Evolutionary conservation across 2,888 invertebrate genomes (phyloP), one percentile per base, ranked within the genome.

Genomic region (Poecilus cupreus): DNA sequence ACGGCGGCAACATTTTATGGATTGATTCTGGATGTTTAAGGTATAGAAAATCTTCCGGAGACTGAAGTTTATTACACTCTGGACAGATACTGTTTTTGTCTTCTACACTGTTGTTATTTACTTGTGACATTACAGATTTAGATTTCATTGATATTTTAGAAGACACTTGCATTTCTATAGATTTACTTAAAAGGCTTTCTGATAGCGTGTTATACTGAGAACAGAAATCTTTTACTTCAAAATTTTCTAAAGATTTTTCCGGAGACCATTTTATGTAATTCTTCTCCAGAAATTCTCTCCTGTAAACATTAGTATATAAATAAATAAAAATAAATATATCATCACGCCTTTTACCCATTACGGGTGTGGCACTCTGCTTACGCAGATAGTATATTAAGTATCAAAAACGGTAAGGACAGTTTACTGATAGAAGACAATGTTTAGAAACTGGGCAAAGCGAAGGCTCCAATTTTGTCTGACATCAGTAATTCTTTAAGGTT

Each of bases 1-100:
- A 68, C 6, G 49, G 49, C 68, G 68, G 64, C 1, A 78, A 37
- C 68, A 78, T 78, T 32, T 68, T 64, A 18, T 68, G 16, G 18
- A 49, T 4, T 18, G 78, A 60, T 32, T 8, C 49, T 43, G 49
- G 64, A 24, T 46, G 49, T 24, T 11, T 43, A 16, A 64, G n/a
- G 10, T 46, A n/a, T 11, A 64, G 11, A 8, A 16, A 11, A 24
- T 46, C 46, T 13, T 46, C 46, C 4, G 10, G 4, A 13, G 13
- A 24, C n/a, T 64, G 26, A 13, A 2, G 64, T 3, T 26, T 11
- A 11, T 24, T 26, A 10, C 75, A 75, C 16, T 51, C 75, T 13
- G 51, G 13, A 18, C 51, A 51, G 10, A 70, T 13, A 13, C 8
- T 64, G n/a, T 24, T 64, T 26, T 64, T 32, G 22, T 13, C 13